Conservation (phyloP, 2,113 vertebrate species). For the Gasterosteus nipponicus region DNA sequence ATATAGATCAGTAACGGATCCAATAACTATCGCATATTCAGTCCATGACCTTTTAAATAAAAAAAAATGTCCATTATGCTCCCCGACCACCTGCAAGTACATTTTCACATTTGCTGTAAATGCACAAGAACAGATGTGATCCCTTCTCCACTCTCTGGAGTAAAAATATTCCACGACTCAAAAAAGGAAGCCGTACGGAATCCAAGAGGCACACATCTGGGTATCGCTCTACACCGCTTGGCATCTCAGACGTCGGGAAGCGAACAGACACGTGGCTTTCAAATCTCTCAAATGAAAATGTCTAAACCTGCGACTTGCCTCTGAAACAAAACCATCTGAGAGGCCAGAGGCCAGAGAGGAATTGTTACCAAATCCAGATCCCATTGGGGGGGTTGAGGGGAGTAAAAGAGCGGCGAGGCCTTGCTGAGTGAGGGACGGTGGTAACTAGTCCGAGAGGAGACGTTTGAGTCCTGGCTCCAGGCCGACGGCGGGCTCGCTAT, state of each 20-base stretch:
- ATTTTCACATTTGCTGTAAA: background rate
- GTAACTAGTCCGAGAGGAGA: constrained; percentile 12
- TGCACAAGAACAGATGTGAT: background rate
- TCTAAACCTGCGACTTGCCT: background rate
- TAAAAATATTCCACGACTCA: background rate
- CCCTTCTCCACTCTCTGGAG: background rate
- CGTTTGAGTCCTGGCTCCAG: constrained; percentile 52
- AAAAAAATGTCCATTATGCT: background rate
- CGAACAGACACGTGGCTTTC: background rate
- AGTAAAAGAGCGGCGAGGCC: constrained; percentile 33
- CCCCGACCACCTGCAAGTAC: background rate
- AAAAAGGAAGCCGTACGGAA: background rate
- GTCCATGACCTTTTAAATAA: background rate
- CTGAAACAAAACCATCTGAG: constrained; percentile 22
- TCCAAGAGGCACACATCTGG: background rate
- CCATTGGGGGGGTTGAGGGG: constrained; percentile 30
- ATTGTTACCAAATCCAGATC: constrained; percentile 27
- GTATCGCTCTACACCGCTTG: background rate
- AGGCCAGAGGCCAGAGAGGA: constrained; percentile 1
- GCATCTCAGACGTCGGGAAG: background rate
- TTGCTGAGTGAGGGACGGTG: constrained; percentile 38
- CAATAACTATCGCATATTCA: background rate
- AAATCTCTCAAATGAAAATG: background rate
- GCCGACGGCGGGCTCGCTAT: constrained; percentile 44
- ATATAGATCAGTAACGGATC: background rate